Evolutionary conservation across 1,140 invertebrate species (phyloP).

Genomic region (Elymnias hypermnestra): DNA sequence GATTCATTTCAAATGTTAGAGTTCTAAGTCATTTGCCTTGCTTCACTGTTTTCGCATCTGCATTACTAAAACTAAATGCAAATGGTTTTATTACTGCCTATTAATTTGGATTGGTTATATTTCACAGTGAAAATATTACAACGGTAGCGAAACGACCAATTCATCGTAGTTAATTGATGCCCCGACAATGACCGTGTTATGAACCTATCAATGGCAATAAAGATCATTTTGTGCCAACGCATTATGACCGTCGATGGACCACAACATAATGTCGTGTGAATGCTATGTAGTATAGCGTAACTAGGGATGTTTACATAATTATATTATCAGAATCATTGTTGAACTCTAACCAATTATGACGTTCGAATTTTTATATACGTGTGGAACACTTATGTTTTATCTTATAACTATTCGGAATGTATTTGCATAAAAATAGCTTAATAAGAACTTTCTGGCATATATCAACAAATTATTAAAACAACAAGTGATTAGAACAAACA

Average conservation of each 20-base stretch:
- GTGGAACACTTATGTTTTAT: no score
- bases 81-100: slow-evolving; percentile 27
- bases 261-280: slow-evolving; percentile 14
- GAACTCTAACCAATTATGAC: no score
- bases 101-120: slow-evolving; percentile 40
- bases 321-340: not conserved
- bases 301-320: not conserved
- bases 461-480: no score
- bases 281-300: slow-evolving; percentile 1
- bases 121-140: slow-evolving; percentile 36
- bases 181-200: slow-evolving; percentile 50
- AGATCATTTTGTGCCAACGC: slow-evolving; percentile 29
- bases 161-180: slow-evolving; percentile 49
- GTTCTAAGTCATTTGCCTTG: no score
- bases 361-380: no score
- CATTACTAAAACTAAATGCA: slow-evolving; percentile 5
- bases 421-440: no score
- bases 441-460: no score
- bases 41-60: no score
- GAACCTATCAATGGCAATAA: slow-evolving; percentile 45
- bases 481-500: no score
- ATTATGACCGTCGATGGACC: slow-evolving; percentile 20
- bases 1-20: no score
- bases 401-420: no score
- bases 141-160: slow-evolving; percentile 32